Evolutionary conservation across 2,797 vertebrate genomes (phyloP).

Genomic region (Manis crassicaudata): DNA sequence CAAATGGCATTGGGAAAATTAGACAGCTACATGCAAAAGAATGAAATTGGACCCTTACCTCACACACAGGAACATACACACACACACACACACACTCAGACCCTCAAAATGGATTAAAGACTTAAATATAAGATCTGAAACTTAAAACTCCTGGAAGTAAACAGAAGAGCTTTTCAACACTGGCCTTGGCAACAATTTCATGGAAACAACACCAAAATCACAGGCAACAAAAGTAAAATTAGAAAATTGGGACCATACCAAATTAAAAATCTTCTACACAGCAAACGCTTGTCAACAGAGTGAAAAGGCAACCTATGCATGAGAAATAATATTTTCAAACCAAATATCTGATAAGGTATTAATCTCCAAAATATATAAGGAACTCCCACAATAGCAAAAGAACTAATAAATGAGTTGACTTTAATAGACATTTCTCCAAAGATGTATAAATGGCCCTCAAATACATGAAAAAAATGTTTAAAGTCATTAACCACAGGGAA

Average conservation of each 20-base stretch:
- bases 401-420: background rate
- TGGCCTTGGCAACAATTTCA: background rate
- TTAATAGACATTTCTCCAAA: background rate
- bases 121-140: background rate
- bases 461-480: background rate
- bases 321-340: background rate
- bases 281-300: background rate
- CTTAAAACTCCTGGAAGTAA: background rate
- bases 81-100: background rate
- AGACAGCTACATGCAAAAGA: background rate
- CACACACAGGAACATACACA: background rate
- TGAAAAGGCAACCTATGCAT: background rate
- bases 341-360: background rate
- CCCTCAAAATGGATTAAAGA: background rate
- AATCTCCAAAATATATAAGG: background rate
- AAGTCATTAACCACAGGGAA: background rate
- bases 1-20: background rate
- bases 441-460: background rate
- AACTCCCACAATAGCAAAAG: background rate
- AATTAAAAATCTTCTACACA: background rate
- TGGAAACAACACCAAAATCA: background rate
- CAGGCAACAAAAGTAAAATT: background rate
- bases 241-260: background rate
- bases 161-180: background rate
- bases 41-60: background rate